A percentile compares a stretch with the other conserved stretches of the same genome.
Conservation (phyloP, 1,140 invertebrate genomes). For the Centruroides sculpturatus region DNA sequence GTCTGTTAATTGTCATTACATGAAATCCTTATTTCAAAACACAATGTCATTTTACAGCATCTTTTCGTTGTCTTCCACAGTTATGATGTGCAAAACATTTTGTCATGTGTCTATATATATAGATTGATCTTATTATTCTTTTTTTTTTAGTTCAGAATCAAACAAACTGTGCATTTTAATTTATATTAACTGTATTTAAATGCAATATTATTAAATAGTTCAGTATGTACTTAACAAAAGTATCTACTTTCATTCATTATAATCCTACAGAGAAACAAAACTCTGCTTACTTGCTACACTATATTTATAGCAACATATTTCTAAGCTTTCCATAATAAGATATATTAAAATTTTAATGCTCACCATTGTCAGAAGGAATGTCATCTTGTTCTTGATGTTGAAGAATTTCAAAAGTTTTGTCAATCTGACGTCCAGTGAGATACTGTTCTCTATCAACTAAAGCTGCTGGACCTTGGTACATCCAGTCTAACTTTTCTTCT, state of each 20-base stretch:
- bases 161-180: too few relatives aligned
- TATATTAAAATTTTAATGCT: neutral
- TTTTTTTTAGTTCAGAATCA: too few relatives aligned
- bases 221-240: slow-evolving; percentile 1
- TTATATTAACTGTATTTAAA: too few relatives aligned
- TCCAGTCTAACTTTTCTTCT: slow-evolving; percentile 54
- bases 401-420: slow-evolving; percentile 62
- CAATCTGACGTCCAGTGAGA: slow-evolving; percentile 69
- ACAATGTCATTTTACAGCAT: too few relatives aligned
- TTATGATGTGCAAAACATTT: too few relatives aligned
- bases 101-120: too few relatives aligned
- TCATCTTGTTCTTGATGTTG: slow-evolving; percentile 41
- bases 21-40: too few relatives aligned
- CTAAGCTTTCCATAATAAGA: neutral
- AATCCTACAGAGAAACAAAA: neutral
- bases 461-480: slow-evolving; percentile 71
- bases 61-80: too few relatives aligned
- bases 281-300: neutral
- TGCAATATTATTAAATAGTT: too few relatives aligned
- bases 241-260: slow-evolving; percentile 40
- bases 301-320: neutral
- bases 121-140: too few relatives aligned
- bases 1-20: too few relatives aligned
- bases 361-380: slow-evolving; percentile 7
- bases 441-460: slow-evolving; percentile 71